Evolutionary conservation across 2,888 invertebrate species (phyloP).

Genomic region (Hofmannophila pseudospretella): DNA sequence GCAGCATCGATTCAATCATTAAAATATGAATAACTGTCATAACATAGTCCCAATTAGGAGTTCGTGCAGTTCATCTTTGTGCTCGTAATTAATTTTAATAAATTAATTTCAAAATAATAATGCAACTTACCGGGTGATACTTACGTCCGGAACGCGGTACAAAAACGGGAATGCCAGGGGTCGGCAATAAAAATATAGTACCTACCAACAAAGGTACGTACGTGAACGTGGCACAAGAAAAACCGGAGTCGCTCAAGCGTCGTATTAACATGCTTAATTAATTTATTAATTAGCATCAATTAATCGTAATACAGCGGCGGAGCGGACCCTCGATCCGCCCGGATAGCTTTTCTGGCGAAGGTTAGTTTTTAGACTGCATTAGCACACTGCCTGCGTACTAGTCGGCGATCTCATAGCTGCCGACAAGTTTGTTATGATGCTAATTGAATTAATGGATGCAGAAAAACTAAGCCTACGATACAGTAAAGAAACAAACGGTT

Average conservation of each 20-base stretch:
- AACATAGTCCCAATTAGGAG: constrained; percentile 47
- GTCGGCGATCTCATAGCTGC: constrained; percentile 39
- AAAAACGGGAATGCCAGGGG: constrained; percentile 55
- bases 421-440: constrained; percentile 41
- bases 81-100: constrained; percentile 50
- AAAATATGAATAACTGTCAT: constrained; percentile 40
- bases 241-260: constrained; percentile 56
- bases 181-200: constrained; percentile 48
- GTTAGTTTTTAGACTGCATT: constrained; percentile 49
- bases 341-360: constrained; percentile 58
- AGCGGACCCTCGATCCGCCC: constrained; percentile 45
- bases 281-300: constrained; percentile 75
- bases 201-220: constrained; percentile 4
- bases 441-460: constrained; percentile 10
- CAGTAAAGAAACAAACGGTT: constrained; percentile 31
- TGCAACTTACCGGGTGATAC: constrained; percentile 29
- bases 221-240: constrained; percentile 41
- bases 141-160: constrained; percentile 32
- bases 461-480: constrained; percentile 34
- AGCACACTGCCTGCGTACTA: constrained; percentile 41
- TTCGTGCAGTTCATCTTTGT: constrained; percentile 24
- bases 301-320: constrained; percentile 57
- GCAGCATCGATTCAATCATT: constrained; percentile 37
- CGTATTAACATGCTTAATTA: constrained; percentile 70
- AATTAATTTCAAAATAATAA: constrained; percentile 54